Evolutionary conservation across 2,113 vertebrate species (phyloP).

Genomic region (Thalassoma bifasciatum): DNA sequence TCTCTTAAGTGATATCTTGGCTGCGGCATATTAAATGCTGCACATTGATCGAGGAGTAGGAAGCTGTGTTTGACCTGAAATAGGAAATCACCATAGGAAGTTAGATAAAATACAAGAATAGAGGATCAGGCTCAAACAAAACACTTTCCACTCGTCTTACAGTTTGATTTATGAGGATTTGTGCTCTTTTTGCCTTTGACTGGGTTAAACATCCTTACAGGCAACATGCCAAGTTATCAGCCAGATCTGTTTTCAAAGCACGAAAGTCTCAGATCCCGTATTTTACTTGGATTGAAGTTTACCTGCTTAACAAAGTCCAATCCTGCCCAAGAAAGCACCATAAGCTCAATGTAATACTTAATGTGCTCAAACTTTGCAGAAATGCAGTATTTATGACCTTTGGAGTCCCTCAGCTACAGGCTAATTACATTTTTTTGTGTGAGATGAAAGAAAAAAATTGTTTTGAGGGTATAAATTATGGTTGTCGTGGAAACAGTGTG

Average conservation of each 20-base stretch:
- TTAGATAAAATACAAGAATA: conserved; percentile 73
- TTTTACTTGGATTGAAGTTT: background rate
- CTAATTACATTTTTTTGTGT: conserved; percentile 35
- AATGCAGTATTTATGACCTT: conserved; percentile 9
- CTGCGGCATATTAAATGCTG: conserved; percentile 43
- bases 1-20: conserved; percentile 76
- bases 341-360: background rate
- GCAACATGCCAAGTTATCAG: conserved; percentile 9
- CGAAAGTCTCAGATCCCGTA: background rate
- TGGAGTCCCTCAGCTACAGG: conserved; percentile 21
- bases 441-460: conserved; percentile 55
- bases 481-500: conserved; percentile 81
- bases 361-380: conserved; percentile 9
- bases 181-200: conserved; percentile 36
- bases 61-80: conserved; percentile 63
- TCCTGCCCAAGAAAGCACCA: background rate
- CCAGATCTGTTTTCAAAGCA: conserved; percentile 34
- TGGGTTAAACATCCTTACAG: conserved; percentile 3
- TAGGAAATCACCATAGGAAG: conserved; percentile 78
- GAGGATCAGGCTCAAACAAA: conserved; percentile 51
- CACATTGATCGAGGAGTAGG: conserved; percentile 56
- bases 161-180: conserved; percentile 52
- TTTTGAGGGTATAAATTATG: conserved; percentile 70
- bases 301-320: background rate
- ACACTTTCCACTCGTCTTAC: conserved; percentile 44